Conservation (phyloP, 2,797 vertebrate genomes). For the Tiaroga cobitis region DNA sequence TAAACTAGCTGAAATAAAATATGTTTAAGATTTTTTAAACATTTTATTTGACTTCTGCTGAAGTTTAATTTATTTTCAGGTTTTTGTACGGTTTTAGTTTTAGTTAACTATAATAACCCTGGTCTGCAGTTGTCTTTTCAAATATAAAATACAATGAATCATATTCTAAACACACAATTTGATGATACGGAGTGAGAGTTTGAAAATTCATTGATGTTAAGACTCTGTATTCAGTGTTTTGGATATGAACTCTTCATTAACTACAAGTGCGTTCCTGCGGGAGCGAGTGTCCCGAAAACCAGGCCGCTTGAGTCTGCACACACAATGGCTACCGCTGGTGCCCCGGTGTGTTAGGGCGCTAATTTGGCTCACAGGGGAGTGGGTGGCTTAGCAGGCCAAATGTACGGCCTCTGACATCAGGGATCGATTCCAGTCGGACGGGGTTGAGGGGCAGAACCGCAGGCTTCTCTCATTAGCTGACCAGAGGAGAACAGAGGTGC, state of each 20-base stretch:
- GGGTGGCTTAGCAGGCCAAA: constrained; percentile 68
- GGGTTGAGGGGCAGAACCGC: constrained; percentile 51
- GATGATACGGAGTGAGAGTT: background rate
- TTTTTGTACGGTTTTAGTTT: background rate
- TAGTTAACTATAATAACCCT: background rate
- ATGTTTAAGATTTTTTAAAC: background rate
- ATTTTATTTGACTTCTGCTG: no score
- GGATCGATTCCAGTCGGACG: constrained; percentile 70
- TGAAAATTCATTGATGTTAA: background rate
- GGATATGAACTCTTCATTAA: constrained; percentile 51
- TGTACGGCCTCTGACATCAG: constrained; percentile 75
- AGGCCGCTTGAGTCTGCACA: background rate
- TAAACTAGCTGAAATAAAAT: background rate
- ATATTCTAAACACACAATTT: background rate
- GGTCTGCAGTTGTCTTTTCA: background rate
- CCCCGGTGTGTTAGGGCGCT: constrained; percentile 62
- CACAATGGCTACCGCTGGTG: constrained; percentile 47
- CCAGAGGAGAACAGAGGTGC: constrained; percentile 67
- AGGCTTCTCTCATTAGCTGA: constrained; percentile 75
- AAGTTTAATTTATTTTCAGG: background rate
- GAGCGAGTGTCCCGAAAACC: background rate
- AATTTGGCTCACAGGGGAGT: constrained; percentile 66
- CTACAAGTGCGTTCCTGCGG: constrained; percentile 32
- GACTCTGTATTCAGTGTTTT: constrained; percentile 45
- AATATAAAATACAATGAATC: background rate